Percentiles rank a stretch among this genome's conserved stretches.
phyloP scores from a whole-genome alignment of 2,797 vertebrate genomes.

The Squalus acanthias region DNA sequence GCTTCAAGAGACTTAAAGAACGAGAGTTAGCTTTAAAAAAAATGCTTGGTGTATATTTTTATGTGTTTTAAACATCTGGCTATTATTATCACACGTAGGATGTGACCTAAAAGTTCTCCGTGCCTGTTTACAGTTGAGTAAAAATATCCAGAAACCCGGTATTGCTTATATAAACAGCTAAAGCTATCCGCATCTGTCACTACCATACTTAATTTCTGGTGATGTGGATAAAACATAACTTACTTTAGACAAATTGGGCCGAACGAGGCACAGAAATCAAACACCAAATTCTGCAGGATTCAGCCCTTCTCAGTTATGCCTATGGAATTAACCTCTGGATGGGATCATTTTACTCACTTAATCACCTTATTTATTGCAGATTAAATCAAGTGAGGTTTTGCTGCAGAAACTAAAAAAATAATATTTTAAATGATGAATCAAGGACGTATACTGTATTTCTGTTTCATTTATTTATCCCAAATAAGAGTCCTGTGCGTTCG shows the following conservation, averaged over 20 bases:
- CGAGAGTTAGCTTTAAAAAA: conserved; percentile 54
- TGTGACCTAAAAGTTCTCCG: conserved; percentile 30
- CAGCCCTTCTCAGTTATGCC: not conserved
- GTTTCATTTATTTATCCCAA: not conserved
- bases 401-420: not conserved
- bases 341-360: not conserved
- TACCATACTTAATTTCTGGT: not conserved
- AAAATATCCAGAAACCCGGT: conserved; percentile 24
- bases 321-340: conserved; percentile 4
- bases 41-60: conserved; percentile 34
- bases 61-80: conserved; percentile 31
- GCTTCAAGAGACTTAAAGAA: conserved; percentile 69
- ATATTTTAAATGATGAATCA: not conserved
- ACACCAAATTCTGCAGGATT: not conserved
- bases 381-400: not conserved
- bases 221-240: not conserved
- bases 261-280: not conserved
- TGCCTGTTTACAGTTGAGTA: conserved; percentile 32
- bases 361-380: not conserved
- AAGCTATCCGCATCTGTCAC: conserved; percentile 15
- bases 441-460: not conserved
- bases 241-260: not conserved
- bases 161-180: conserved; percentile 33
- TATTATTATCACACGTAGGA: conserved; percentile 35
- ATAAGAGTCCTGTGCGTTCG: too few species aligned